phyloP scores from a whole-genome alignment of 2,888 invertebrate genomes.

The Corbicula japonica region DNA sequence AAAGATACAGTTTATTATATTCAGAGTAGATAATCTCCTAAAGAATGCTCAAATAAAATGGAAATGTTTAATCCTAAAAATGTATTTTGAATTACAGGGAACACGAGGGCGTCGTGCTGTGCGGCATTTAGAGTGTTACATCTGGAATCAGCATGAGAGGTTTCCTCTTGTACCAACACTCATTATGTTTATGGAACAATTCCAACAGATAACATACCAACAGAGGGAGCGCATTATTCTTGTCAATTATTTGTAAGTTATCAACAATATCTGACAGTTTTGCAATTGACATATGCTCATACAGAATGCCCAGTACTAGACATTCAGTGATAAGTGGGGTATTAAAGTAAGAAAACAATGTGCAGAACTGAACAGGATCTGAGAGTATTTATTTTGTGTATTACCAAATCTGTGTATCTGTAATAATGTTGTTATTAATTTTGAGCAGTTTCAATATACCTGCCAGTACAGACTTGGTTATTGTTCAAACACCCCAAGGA shows the following conservation, averaged over 20 bases:
- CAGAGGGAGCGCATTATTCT: slow-evolving; percentile 57
- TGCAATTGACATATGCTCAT: too few relatives aligned
- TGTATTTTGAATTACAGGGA: slow-evolving; percentile 42
- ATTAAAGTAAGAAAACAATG: background rate
- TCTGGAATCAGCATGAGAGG: slow-evolving; percentile 38
- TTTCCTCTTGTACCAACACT: slow-evolving; percentile 49
- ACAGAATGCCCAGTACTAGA: too few relatives aligned
- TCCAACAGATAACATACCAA: slow-evolving; percentile 50
- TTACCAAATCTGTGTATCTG: too few relatives aligned
- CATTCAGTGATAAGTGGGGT: too few relatives aligned
- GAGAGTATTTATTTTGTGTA: too few relatives aligned
- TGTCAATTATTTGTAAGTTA: slow-evolving; percentile 57
- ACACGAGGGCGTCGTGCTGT: slow-evolving; percentile 48
- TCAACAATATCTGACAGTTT: background rate
- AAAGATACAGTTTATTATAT: background rate
- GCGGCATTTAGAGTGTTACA: slow-evolving; percentile 56
- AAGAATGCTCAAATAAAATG: too few relatives aligned
- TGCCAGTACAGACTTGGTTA: too few relatives aligned
- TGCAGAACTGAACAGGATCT: background rate
- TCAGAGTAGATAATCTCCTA: background rate
- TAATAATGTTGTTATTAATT: too few relatives aligned
- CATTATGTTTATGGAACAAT: slow-evolving; percentile 61
- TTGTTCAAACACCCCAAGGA: too few relatives aligned
- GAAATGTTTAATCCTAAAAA: too few relatives aligned
- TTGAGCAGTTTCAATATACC: too few relatives aligned